Conservation (phyloP, 2,113 vertebrate species). For the Dicaeum eximium region DNA sequence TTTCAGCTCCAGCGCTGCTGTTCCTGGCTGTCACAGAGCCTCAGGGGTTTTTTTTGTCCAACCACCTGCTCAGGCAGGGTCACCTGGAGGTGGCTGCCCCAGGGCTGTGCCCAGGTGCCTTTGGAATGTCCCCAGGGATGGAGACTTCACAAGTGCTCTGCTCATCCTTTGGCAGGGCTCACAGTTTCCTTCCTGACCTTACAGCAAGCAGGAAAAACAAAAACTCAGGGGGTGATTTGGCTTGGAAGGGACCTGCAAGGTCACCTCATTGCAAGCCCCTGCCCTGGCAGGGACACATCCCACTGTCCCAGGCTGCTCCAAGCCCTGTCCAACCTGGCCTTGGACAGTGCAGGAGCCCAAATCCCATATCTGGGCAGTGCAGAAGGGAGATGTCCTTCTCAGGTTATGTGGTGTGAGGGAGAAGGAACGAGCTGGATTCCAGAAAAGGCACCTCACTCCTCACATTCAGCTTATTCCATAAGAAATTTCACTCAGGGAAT, state of each 20-base stretch:
- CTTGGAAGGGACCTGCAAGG: neutral
- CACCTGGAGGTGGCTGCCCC: neutral
- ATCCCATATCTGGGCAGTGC: neutral
- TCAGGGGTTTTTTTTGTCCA: neutral
- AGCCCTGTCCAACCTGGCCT: fast-evolving
- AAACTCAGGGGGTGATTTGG: neutral
- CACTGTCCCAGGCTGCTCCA: neutral
- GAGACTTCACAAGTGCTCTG: neutral
- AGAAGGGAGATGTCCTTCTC: neutral
- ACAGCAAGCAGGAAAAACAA: neutral
- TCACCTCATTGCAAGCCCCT: neutral
- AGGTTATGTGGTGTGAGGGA: neutral
- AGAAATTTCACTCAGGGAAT: neutral
- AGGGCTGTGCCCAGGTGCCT: neutral
- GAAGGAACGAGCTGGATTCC: neutral
- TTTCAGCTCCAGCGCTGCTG: neutral
- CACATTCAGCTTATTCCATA: neutral
- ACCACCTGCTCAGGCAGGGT: neutral
- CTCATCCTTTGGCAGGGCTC: neutral
- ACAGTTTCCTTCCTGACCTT: neutral
- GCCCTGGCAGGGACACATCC: neutral
- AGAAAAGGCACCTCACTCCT: neutral
- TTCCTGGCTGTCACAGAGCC: neutral
- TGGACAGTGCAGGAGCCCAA: neutral
- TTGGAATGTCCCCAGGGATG: neutral